Evolutionary conservation across 1,140 invertebrate genomes (phyloP).

Genomic region (Theocolax elegans): DNA sequence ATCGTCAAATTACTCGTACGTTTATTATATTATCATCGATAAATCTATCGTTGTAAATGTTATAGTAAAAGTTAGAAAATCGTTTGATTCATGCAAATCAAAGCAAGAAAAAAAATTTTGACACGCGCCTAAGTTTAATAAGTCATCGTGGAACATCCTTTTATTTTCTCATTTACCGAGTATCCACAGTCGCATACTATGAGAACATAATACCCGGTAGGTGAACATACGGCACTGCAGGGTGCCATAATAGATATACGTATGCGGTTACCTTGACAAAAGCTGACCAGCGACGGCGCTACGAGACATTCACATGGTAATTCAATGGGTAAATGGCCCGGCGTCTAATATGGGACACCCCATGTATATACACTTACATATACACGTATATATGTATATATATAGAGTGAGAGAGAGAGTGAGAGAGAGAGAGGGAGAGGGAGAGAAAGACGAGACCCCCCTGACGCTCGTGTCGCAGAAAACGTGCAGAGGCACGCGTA

Average conservation of each 20-base stretch:
- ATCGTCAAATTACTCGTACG: too few relatives aligned
- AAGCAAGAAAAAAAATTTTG: too few relatives aligned
- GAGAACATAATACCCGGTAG: background rate
- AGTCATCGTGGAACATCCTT: background rate
- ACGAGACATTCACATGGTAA: constrained; percentile 65
- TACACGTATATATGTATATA: too few relatives aligned
- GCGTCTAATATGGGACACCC: constrained; percentile 53
- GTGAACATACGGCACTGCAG: constrained; percentile 46
- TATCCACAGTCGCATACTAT: background rate
- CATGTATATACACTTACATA: constrained; percentile 14
- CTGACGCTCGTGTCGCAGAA: constrained; percentile 1
- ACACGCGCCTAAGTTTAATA: constrained; percentile 5
- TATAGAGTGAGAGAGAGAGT: too few relatives aligned
- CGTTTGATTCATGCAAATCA: too few relatives aligned
- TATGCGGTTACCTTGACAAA: constrained; percentile 58
- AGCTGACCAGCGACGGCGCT: constrained; percentile 53
- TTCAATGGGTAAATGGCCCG: constrained; percentile 47
- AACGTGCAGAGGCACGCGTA: constrained; percentile 19
- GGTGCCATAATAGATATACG: constrained; percentile 42
- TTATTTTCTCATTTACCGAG: constrained; percentile 23
- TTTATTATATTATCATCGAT: too few relatives aligned
- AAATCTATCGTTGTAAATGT: too few relatives aligned
- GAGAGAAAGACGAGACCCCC: too few relatives aligned
- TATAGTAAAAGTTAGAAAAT: too few relatives aligned
- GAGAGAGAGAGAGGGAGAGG: too few relatives aligned